Evolutionary conservation across 2,888 invertebrate genomes (phyloP), one percentile per base, ranked within the genome.

Genomic region (Tridacna gigas): DNA sequence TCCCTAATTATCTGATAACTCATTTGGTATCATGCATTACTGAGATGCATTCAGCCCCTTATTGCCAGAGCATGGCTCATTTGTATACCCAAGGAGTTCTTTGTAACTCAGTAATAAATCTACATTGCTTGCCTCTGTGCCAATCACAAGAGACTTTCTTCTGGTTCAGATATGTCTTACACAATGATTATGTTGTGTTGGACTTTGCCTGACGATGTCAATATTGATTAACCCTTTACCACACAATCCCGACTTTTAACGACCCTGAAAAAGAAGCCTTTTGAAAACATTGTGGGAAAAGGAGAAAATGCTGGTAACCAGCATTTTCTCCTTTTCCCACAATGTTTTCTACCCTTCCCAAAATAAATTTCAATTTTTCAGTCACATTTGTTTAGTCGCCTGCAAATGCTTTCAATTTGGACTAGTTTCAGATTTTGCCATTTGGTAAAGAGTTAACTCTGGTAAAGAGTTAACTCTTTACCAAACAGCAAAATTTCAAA

Each of bases 141-240:
- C 99, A 7, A 98, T 99, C 89, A 99, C 99, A 0, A 99, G 99
- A 0, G 99, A 99, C 95, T 99, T 98, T 95, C 99, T 99, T 94
- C 99, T 99, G 3, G 94, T 93, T 76, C 85, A 88, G 28, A 84
- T 89, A 13, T 93, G 92, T 77, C 88, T n/a, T 94, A 51, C 89
- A 93, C 73, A 91, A 90, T 74, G 94, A 94, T 82, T 94, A 99
- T 93, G 96, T 99, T 4, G 97, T 98, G 12, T 98, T 98, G 0
- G 97, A 98, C 92, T 99, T 95, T 99, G 56, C 98, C 98, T 0
- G 99, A 99, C 92, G 98, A 98, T 77, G 89, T 91, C 77, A 93
- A 92, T 82, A 85, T 84, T 79, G 93, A 92, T 71, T 91, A n/a
- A n/a, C n/a, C n/a, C n/a, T n/a, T n/a, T n/a, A n/a, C n/a, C n/a